Evolutionary conservation across 2,797 vertebrate genomes (phyloP).

Genomic region (Clarias platycephalus): DNA sequence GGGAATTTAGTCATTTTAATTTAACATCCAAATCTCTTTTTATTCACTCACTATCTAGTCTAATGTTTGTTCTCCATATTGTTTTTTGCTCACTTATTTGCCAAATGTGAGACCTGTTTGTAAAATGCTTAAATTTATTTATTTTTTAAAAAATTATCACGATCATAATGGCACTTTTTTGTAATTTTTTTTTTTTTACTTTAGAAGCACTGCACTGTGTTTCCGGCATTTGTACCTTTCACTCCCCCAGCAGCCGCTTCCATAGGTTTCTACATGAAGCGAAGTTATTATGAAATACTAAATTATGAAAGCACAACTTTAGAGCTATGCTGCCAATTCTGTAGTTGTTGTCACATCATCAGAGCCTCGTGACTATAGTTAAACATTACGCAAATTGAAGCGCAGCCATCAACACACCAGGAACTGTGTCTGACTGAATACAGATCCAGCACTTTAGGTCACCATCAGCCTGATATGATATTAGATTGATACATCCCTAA

Average conservation of each 20-base stretch:
- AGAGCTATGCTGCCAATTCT: background rate
- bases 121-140: background rate
- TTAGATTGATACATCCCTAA: conserved; percentile 41
- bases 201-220: background rate
- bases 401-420: background rate
- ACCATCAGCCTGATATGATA: background rate
- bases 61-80: background rate
- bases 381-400: background rate
- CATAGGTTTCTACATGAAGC: background rate
- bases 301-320: background rate
- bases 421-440: background rate
- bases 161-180: too few species aligned
- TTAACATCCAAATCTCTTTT: background rate
- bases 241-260: background rate
- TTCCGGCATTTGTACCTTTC: background rate
- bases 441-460: background rate
- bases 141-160: too few species aligned
- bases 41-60: background rate
- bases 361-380: background rate
- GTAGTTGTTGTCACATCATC: background rate
- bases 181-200: too few species aligned
- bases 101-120: background rate
- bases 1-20: background rate
- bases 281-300: too few species aligned
- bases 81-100: background rate